Evolutionary conservation across 2,797 vertebrate species (phyloP).

Genomic region (Crenichthys baileyi): DNA sequence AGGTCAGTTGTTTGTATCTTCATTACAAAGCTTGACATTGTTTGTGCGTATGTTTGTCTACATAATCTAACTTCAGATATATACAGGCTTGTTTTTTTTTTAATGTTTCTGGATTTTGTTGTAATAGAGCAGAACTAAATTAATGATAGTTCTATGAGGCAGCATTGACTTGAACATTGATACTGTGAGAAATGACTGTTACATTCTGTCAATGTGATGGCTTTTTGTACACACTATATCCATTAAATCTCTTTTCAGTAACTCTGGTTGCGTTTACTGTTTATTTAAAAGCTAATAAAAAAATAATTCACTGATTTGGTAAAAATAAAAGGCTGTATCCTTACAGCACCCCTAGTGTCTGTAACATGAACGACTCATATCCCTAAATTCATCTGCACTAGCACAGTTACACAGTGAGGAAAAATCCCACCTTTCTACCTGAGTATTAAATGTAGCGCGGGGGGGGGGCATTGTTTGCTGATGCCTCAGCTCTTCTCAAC

Average conservation of each 20-base stretch:
- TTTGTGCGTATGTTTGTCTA: conserved; percentile 50
- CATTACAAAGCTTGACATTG: conserved; percentile 50
- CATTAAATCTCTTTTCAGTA: conserved; percentile 9
- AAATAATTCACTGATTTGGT: not conserved
- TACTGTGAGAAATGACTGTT: conserved; percentile 53
- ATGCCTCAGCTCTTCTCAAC: not conserved
- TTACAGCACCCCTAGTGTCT: not conserved
- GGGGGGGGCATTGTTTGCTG: not conserved
- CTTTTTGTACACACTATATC: conserved; percentile 48
- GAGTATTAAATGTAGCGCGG: no score
- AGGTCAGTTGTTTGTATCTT: conserved; percentile 24
- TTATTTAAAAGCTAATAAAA: not conserved
- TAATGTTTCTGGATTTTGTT: conserved; percentile 24
- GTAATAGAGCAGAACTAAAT: conserved; percentile 21
- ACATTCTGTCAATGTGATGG: conserved; percentile 31
- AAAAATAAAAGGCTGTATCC: not conserved
- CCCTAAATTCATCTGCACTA: no score
- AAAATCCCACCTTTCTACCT: not conserved
- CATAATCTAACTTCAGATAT: conserved; percentile 18
- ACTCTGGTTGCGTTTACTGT: not conserved
- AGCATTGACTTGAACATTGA: conserved; percentile 24
- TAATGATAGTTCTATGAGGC: conserved; percentile 10
- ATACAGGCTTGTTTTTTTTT: conserved; percentile 7
- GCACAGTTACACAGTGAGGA: no score
- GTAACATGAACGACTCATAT: not conserved